A percentile compares a stretch with the other conserved stretches of the same genome.
These are phyloP conservation scores for Masticophis lateralis DNA, from an alignment of 2,797 vertebrate species.

Conservation along the genomic window DNA sequence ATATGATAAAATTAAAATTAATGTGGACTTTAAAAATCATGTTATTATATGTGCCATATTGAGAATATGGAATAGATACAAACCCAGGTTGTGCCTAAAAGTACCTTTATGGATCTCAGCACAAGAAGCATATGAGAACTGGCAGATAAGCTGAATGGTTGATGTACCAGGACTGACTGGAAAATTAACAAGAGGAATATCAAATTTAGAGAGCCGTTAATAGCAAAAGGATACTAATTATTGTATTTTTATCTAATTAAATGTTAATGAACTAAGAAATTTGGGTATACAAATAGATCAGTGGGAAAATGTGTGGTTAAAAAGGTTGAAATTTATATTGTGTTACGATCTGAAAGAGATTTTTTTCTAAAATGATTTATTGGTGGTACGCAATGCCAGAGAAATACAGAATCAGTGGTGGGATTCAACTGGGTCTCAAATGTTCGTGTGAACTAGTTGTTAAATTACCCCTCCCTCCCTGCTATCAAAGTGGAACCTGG, in stretches of 20 bases:
- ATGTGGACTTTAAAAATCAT: not conserved
- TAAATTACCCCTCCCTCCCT: too few relatives aligned
- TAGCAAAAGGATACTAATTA: too few relatives aligned
- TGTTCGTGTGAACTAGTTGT: too few relatives aligned
- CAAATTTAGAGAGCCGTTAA: not conserved
- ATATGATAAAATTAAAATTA: not conserved
- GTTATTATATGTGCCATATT: not conserved
- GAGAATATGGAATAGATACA: not conserved
- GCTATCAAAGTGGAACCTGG: too few relatives aligned
- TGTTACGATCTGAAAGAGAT: not conserved
- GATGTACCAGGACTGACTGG: not conserved
- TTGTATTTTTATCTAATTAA: not conserved
- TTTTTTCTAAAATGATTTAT: not conserved
- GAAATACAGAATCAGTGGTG: not conserved
- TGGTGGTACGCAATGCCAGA: not conserved
- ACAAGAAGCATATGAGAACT: not conserved
- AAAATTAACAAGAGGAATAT: not conserved
- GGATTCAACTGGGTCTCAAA: too few relatives aligned
- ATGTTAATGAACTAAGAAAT: not conserved
- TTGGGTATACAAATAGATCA: not conserved
- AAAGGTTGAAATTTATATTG: not conserved
- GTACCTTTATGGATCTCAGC: not conserved
- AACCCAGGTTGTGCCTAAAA: not conserved
- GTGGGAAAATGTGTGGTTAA: not conserved
- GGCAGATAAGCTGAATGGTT: not conserved